Conservation (phyloP, 2,888 invertebrate species). For the Drosophila mayaguana region DNA sequence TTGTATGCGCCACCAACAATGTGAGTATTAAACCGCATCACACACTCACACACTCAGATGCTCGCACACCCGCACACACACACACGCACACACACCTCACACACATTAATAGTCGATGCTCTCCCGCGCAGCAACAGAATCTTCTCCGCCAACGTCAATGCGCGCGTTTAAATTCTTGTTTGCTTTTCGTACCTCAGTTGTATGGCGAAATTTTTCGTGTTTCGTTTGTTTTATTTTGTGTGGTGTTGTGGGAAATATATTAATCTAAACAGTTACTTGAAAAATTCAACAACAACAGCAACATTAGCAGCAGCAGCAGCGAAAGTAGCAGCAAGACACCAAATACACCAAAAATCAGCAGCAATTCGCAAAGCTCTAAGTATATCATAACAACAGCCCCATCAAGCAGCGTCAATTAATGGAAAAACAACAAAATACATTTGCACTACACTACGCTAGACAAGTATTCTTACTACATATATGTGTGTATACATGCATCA, state of each 20-base stretch:
- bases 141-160: constrained; percentile 60
- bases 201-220: constrained; percentile 79
- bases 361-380: constrained; percentile 15
- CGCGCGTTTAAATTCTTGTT: constrained; percentile 79
- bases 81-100: constrained; percentile 7
- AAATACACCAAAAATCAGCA: constrained; percentile 9
- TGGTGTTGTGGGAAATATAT: constrained; percentile 51
- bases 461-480: constrained; percentile 12
- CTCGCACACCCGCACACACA: constrained; percentile 14
- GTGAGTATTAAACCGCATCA: constrained; percentile 49
- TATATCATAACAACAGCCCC: constrained; percentile 6
- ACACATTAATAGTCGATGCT: constrained; percentile 44
- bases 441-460: constrained; percentile 1
- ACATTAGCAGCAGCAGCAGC: background rate
- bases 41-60: constrained; percentile 14
- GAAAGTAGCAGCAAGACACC: background rate
- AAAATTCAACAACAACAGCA: constrained; percentile 20
- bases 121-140: constrained; percentile 62
- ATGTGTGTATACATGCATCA: background rate
- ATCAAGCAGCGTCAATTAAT: background rate
- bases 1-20: constrained; percentile 46
- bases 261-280: constrained; percentile 26
- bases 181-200: constrained; percentile 78
- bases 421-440: constrained; percentile 16
- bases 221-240: constrained; percentile 74